phyloP scores from a whole-genome alignment of 2,888 invertebrate species.

The Ernsta delagoae region DNA sequence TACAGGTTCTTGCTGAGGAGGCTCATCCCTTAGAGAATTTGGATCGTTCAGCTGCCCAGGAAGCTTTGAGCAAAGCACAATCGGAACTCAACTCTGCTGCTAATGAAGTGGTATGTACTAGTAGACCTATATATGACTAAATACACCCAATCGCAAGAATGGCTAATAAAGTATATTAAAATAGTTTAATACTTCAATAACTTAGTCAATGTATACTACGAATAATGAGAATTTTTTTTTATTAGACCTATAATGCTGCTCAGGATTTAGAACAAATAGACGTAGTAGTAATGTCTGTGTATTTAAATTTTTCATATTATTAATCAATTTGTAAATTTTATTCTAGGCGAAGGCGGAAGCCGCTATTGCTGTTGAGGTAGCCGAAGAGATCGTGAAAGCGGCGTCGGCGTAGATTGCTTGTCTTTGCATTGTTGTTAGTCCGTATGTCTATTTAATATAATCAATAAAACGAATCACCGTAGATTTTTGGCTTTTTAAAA shows the following conservation, averaged over 20 bases:
- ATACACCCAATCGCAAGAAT: too few relatives aligned
- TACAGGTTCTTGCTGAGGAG: constrained; percentile 96
- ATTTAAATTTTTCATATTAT: too few relatives aligned
- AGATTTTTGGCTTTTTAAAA: constrained; percentile 45
- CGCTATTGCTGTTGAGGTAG: constrained; percentile 96
- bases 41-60: constrained; percentile 92
- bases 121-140: too few relatives aligned
- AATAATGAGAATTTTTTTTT: too few relatives aligned
- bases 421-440: constrained; percentile 53
- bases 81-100: constrained; percentile 91
- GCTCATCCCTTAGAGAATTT: constrained; percentile 94
- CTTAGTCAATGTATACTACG: neutral
- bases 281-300: too few relatives aligned
- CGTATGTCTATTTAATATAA: constrained; percentile 59
- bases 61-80: constrained; percentile 93
- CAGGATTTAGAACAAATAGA: too few relatives aligned
- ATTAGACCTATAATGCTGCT: too few relatives aligned
- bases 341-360: constrained; percentile 93
- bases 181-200: too few relatives aligned
- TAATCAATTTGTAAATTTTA: neutral
- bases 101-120: constrained; percentile 88
- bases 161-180: too few relatives aligned
- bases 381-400: constrained; percentile 96
- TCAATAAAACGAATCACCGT: constrained; percentile 65
- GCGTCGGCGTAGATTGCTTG: constrained; percentile 67